Conservation (phyloP, 2,888 invertebrate genomes). For the Galeopsomyia nigrocyanea region DNA sequence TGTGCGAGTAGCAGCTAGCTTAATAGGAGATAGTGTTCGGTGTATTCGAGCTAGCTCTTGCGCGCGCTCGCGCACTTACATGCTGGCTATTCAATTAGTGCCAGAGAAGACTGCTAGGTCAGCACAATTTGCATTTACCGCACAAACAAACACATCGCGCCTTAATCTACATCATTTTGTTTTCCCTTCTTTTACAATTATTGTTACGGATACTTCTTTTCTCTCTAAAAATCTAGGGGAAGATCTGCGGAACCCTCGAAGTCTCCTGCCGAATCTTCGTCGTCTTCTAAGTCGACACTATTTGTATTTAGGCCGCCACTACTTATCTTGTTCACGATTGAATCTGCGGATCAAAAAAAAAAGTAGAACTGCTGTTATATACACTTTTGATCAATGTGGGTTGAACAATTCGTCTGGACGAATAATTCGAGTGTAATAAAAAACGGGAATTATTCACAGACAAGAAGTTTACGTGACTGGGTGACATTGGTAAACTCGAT, state of each 20-base stretch:
- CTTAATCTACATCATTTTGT: too few relatives aligned
- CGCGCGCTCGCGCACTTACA: conserved; percentile 18
- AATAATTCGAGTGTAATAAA: too few relatives aligned
- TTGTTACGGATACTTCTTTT: background rate
- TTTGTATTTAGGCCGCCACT: conserved; percentile 72
- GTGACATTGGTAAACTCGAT: background rate
- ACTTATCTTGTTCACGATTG: conserved; percentile 69
- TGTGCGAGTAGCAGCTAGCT: too few relatives aligned
- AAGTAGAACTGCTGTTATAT: background rate
- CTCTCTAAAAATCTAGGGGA: conserved; percentile 79
- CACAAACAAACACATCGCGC: too few relatives aligned
- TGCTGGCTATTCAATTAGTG: conserved; percentile 39
- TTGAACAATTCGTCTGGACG: too few relatives aligned
- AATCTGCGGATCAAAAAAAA: conserved; percentile 59
- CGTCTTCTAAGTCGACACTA: conserved; percentile 78
- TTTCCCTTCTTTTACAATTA: too few relatives aligned
- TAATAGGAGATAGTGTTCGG: too few relatives aligned
- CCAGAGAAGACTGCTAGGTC: conserved; percentile 10
- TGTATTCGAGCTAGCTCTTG: too few relatives aligned
- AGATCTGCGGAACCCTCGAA: conserved; percentile 84
- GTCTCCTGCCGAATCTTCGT: conserved; percentile 80
- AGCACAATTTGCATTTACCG: too few relatives aligned
- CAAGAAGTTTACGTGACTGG: background rate
- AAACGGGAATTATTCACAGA: too few relatives aligned
- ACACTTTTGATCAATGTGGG: background rate